phyloP scores from a whole-genome alignment of 2,888 invertebrate genomes.

The Leucophenga montana region DNA sequence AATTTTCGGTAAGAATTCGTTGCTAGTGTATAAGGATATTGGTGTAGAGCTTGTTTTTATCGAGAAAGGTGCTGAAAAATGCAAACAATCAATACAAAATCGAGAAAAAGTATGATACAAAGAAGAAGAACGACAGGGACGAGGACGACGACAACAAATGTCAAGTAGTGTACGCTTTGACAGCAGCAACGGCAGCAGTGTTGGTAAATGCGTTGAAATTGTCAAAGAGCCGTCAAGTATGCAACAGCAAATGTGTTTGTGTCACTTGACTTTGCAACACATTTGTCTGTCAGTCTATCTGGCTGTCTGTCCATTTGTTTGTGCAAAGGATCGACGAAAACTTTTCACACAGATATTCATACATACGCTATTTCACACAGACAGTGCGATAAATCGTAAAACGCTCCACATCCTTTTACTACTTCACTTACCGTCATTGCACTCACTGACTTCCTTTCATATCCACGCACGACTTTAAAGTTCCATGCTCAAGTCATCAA shows the following conservation, averaged over 20 bases:
- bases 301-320: not conserved
- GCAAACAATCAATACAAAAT: constrained; percentile 11
- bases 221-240: constrained; percentile 4
- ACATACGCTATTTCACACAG: too few relatives aligned
- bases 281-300: not conserved
- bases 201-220: not conserved
- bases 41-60: not conserved
- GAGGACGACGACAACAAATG: constrained; percentile 8
- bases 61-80: constrained; percentile 10
- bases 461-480: constrained; percentile 11
- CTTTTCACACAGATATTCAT: not conserved
- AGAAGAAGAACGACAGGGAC: not conserved
- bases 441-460: too few relatives aligned
- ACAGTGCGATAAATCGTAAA: constrained; percentile 13
- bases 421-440: too few relatives aligned
- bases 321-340: not conserved
- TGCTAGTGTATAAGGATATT: not conserved
- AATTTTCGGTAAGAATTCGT: not conserved
- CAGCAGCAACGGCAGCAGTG: not conserved
- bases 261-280: constrained; percentile 4
- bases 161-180: constrained; percentile 1
- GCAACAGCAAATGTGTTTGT: not conserved
- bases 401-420: too few relatives aligned
- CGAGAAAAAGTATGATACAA: not conserved
- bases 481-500: constrained; percentile 22